phyloP scores from a whole-genome alignment of 2,113 vertebrate genomes.

The Zapornia atra region DNA sequence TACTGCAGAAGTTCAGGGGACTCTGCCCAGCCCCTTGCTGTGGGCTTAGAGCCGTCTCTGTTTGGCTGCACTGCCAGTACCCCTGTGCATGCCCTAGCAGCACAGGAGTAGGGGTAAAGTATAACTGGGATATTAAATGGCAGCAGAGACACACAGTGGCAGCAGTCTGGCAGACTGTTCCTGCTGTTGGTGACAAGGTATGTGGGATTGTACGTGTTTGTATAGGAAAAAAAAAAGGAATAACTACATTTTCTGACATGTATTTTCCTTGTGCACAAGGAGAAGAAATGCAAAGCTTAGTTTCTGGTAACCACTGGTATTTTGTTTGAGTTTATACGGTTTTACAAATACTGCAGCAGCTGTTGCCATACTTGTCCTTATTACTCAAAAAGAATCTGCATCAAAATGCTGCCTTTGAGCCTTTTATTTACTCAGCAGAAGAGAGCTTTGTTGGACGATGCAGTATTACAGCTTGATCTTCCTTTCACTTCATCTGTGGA shows the following conservation, averaged over 20 bases:
- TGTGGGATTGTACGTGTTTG: not conserved
- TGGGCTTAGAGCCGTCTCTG: not conserved
- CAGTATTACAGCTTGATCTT: not conserved
- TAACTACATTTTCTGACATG: slow-evolving; percentile 13
- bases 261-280: not conserved
- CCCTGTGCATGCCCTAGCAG: not conserved
- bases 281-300: slow-evolving; percentile 47
- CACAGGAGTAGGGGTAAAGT: too few species aligned
- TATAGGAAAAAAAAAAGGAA: not conserved
- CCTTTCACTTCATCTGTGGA: not conserved
- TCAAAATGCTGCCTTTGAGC: not conserved
- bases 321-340: slow-evolving; percentile 54
- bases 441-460: not conserved
- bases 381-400: not conserved
- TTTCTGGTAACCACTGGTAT: slow-evolving; percentile 46
- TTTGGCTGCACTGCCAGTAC: not conserved
- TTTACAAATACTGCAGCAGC: slow-evolving; percentile 66
- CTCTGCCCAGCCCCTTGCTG: fast-evolving
- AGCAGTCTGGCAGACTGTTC: not conserved
- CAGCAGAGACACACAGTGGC: not conserved
- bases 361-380: slow-evolving; percentile 63
- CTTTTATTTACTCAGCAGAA: slow-evolving; percentile 20
- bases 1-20: not conserved
- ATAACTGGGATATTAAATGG: fast-evolving
- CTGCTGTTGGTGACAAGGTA: not conserved